Evolutionary conservation across 2,797 vertebrate genomes (phyloP).

Genomic region (Lateolabrax maculatus): DNA sequence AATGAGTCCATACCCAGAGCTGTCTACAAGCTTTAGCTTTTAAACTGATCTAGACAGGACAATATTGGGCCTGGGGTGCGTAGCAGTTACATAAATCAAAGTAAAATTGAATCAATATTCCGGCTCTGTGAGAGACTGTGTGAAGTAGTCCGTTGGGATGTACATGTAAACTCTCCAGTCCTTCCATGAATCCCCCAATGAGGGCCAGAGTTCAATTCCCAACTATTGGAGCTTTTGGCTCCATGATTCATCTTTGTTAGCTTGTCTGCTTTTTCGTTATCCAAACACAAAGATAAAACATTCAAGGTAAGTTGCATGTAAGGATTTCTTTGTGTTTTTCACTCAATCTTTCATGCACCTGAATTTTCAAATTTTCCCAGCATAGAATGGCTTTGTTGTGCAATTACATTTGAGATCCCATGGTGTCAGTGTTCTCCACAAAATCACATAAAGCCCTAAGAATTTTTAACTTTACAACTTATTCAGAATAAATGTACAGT

Average conservation of each 20-base stretch:
- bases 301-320: constrained; percentile 18
- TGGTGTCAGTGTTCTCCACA: not conserved
- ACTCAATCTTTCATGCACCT: constrained; percentile 13
- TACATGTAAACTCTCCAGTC: constrained; percentile 41
- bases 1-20: not conserved
- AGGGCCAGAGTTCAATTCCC: constrained; percentile 48
- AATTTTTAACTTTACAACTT: not conserved
- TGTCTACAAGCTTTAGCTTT: not conserved
- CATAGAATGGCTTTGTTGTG: constrained; percentile 22
- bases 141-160: constrained; percentile 44
- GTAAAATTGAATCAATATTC: constrained; percentile 69
- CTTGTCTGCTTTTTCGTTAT: constrained; percentile 43
- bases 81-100: constrained; percentile 70
- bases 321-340: not conserved
- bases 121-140: constrained; percentile 33
- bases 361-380: constrained; percentile 35
- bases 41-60: constrained; percentile 20
- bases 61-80: constrained; percentile 7
- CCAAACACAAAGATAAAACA: constrained; percentile 47
- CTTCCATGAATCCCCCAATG: constrained; percentile 37
- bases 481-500: not conserved
- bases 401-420: not conserved
- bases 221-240: constrained; percentile 31
- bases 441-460: not conserved
- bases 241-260: constrained; percentile 58